phyloP scores from a whole-genome alignment of 35 echinoderm and acorn worm genomes.

The Apostichopus parvimensis region DNA sequence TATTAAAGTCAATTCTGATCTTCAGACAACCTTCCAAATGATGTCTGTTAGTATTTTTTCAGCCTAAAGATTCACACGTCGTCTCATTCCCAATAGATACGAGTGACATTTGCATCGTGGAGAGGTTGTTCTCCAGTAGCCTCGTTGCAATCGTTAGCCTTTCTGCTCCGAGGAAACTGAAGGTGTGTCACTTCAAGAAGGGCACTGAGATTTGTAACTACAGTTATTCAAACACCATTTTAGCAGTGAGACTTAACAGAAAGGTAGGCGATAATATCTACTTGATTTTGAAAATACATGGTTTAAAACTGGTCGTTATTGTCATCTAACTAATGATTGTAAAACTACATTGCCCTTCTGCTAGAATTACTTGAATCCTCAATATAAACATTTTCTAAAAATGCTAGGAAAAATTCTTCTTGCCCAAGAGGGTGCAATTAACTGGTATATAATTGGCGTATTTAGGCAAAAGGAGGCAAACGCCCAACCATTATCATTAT shows the following conservation, averaged over 20 bases:
- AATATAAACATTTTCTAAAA: too few relatives aligned
- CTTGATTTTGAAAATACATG: too few relatives aligned
- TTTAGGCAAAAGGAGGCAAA: too few relatives aligned
- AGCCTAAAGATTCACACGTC: background rate
- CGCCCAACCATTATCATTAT: too few relatives aligned
- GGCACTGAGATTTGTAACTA: constrained; percentile 99
- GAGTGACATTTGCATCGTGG: constrained; percentile 97
- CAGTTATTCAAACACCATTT: constrained; percentile 99
- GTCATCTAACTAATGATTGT: too few relatives aligned
- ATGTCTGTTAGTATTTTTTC: background rate
- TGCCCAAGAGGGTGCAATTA: too few relatives aligned
- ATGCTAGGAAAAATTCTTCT: too few relatives aligned
- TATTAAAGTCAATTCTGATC: background rate
- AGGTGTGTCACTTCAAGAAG: constrained; percentile 99
- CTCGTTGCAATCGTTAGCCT: constrained; percentile 96
- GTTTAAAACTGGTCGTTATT: too few relatives aligned
- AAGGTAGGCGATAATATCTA: constrained; percentile 53
- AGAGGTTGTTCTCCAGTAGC: constrained; percentile 98
- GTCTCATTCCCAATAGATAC: constrained; percentile 45
- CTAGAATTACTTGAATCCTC: too few relatives aligned
- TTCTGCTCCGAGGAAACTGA: constrained; percentile 92
- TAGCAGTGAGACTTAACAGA: constrained; percentile 95
- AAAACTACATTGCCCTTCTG: too few relatives aligned
- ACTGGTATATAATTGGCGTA: too few relatives aligned
- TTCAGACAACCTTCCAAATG: background rate